phyloP scores from a whole-genome alignment of 2,113 vertebrate genomes.

The Dinomys branickii region DNA sequence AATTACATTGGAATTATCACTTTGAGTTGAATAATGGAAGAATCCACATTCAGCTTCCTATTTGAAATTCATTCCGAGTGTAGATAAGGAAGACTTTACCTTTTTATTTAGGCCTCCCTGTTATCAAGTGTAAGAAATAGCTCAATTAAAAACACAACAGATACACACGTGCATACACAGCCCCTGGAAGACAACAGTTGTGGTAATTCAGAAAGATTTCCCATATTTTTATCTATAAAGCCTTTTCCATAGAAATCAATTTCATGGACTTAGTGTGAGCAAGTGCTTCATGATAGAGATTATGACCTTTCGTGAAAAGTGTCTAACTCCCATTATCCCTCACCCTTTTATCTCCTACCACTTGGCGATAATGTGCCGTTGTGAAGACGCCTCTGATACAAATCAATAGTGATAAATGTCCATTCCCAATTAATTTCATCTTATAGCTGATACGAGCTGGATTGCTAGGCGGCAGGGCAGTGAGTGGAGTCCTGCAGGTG shows the following conservation, averaged over 20 bases:
- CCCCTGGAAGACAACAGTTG: not conserved
- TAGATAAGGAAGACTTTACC: not conserved
- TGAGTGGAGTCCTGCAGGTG: not conserved
- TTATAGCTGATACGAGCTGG: not conserved
- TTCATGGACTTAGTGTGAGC: slow-evolving; percentile 1
- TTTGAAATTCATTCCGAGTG: not conserved
- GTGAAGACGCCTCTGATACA: slow-evolving; percentile 18
- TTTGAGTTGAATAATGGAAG: not conserved
- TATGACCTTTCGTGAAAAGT: not conserved
- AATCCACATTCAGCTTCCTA: not conserved
- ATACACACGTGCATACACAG: not conserved
- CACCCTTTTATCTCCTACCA: slow-evolving; percentile 20
- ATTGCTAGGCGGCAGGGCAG: not conserved
- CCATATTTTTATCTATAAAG: slow-evolving; percentile 45
- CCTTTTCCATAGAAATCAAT: slow-evolving; percentile 60
- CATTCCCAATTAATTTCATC: slow-evolving; percentile 29
- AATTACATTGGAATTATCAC: slow-evolving; percentile 12
- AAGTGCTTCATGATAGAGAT: not conserved
- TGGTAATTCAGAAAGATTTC: slow-evolving; percentile 8
- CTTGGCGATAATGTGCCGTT: slow-evolving; percentile 40
- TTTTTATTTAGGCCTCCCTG: not conserved
- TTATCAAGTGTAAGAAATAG: slow-evolving; percentile 12
- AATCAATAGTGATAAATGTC: slow-evolving; percentile 59
- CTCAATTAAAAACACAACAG: slow-evolving; percentile 37
- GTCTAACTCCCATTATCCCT: not conserved